Evolutionary conservation across 2,888 invertebrate species (phyloP).

Genomic region (Drosophila suboccidentalis): DNA sequence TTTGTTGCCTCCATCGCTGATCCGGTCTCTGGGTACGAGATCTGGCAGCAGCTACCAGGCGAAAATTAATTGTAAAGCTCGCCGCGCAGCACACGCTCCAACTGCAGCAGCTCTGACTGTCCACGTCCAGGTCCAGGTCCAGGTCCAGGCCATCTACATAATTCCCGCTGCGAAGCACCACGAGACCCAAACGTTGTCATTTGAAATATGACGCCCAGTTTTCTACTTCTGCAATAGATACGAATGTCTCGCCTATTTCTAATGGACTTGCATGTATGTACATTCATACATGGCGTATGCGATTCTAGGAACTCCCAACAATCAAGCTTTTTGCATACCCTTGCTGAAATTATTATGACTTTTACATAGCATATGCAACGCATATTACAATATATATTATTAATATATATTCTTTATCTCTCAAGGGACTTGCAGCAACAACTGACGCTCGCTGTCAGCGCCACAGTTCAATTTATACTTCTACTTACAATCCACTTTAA

Average conservation of each 20-base stretch:
- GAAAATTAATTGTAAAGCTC: slow-evolving; percentile 72
- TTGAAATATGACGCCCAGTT: slow-evolving; percentile 78
- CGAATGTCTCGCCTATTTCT: slow-evolving; percentile 57
- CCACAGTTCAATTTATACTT: background rate
- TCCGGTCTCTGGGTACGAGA: slow-evolving; percentile 38
- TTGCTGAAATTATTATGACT: background rate
- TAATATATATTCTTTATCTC: background rate
- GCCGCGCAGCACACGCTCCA: slow-evolving; percentile 54
- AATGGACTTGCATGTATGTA: slow-evolving; percentile 34
- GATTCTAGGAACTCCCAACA: slow-evolving; percentile 52
- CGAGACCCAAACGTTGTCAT: slow-evolving; percentile 35
- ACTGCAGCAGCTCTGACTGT: slow-evolving; percentile 20
- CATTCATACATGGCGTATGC: slow-evolving; percentile 1
- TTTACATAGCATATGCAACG: background rate
- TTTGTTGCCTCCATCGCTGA: slow-evolving; percentile 27
- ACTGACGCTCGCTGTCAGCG: background rate
- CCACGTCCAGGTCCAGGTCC: slow-evolving; percentile 18
- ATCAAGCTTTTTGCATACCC: background rate
- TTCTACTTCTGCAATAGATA: slow-evolving; percentile 35
- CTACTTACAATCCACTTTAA: too few species aligned
- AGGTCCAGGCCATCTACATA: slow-evolving; percentile 51
- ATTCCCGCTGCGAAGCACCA: slow-evolving; percentile 53
- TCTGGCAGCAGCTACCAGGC: slow-evolving; percentile 36
- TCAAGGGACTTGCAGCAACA: background rate
- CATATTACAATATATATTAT: background rate